Base-by-base conservation (phyloP, 2,888 invertebrate species). In the Bellardia pandia region DNA sequence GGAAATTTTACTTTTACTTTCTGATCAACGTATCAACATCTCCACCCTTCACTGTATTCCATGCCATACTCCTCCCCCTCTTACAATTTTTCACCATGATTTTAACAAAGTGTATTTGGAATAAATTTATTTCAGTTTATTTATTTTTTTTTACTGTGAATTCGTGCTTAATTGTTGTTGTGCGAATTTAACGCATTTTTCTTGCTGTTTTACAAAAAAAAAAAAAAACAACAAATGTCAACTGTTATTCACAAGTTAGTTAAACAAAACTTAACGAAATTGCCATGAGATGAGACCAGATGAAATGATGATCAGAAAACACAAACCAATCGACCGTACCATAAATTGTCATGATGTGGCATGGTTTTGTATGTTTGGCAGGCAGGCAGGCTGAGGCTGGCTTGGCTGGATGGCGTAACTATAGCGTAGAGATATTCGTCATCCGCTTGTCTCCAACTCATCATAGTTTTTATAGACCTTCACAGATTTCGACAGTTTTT, bases 131-230 rank as follows among this genome's bases (percentile, higher is more conserved):
- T 74, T 33, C 14, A 64, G 30, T 48, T 69, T 69, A 14, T 14
- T 23, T 30, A 14, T 80, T 74, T 37, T 62, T 71, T 71, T 66
- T 80, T 33, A 77, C 48, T 45, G 51, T 13, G 75, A 82, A 78
- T 75, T 88, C 92, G 92, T 92, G 92, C 92, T 91, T 92, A 92
- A 92, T 92, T 92, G 92, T 91, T 90, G 91, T 90, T 91, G 91
- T 90, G 91, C 90, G 89, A 90, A 91, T 92, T 92, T 91, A 78
- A 86, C 83, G 86, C 82, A 87, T 87, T 85, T 85, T 83, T 78
- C 64, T 48, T 56, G 56, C 30, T 74, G 66, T 60, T 81, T 81
- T 75, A 56, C 71, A 81, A 85, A 72, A 69, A 64, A 13, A 74
- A n/a, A 30, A 33, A 51, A 51, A 33, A 68, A 74, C 81, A 78